Percentiles rank a stretch among this genome's conserved stretches.
phyloP scores from a whole-genome alignment of 2,888 invertebrate species.

The Patella pellucida region DNA sequence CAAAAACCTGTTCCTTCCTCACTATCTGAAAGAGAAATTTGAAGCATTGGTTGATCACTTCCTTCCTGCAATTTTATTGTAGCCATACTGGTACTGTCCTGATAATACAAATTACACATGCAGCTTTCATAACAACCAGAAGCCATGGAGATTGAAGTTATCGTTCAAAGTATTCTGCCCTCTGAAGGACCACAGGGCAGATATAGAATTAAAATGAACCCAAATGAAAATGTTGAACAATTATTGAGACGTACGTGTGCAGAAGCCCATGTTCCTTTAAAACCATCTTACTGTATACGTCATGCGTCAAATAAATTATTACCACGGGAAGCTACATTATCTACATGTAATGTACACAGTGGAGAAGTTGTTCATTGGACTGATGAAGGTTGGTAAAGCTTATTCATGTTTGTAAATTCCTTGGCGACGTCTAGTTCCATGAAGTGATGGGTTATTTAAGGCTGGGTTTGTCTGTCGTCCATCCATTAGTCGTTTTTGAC shows the following conservation, averaged over 20 bases:
- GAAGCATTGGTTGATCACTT: too few relatives aligned
- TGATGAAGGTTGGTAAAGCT: conserved; percentile 50
- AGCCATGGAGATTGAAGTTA: conserved; percentile 44
- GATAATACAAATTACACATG: too few relatives aligned
- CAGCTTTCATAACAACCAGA: background rate
- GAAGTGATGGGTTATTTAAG: too few relatives aligned
- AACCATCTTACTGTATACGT: conserved; percentile 54
- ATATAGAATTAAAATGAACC: conserved; percentile 37
- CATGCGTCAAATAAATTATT: conserved; percentile 52
- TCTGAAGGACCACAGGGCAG: conserved; percentile 44
- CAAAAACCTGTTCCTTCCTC: too few relatives aligned
- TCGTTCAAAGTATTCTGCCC: conserved; percentile 45
- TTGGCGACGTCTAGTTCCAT: too few relatives aligned
- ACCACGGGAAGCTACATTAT: conserved; percentile 52
- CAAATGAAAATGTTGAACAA: conserved; percentile 40
- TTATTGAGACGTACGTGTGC: conserved; percentile 49
- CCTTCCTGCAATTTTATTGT: too few relatives aligned
- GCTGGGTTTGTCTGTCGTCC: too few relatives aligned
- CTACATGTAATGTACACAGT: conserved; percentile 51
- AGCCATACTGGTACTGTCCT: too few relatives aligned
- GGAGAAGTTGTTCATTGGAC: conserved; percentile 62
- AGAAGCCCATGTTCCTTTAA: conserved; percentile 46
- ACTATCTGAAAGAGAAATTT: too few relatives aligned
- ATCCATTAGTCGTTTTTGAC: too few relatives aligned
- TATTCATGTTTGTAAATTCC: background rate